These are phyloP conservation scores for Saturnia pavonia DNA, from an alignment of 2,888 invertebrate species.

Conservation along the genomic window DNA sequence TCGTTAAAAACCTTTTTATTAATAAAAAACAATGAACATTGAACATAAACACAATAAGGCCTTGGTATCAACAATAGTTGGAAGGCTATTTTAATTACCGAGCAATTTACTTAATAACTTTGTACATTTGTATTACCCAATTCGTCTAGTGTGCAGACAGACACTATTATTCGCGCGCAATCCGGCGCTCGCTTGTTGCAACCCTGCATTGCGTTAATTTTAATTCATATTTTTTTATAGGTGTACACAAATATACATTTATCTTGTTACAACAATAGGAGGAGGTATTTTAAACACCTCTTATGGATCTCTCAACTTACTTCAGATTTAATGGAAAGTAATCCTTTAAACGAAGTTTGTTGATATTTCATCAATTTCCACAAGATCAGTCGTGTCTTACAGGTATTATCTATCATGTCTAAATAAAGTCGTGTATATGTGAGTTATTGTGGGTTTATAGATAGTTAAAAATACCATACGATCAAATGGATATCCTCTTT, in stretches of 20 bases:
- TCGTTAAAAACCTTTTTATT: background rate
- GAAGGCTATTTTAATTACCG: conserved; percentile 36
- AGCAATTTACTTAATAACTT: conserved; percentile 35
- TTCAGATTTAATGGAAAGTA: no score
- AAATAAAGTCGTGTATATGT: no score
- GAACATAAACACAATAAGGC: conserved; percentile 3
- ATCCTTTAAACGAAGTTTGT: no score
- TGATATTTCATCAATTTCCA: background rate
- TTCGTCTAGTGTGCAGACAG: conserved; percentile 31
- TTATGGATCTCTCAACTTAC: no score
- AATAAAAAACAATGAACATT: background rate
- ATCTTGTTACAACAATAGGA: background rate
- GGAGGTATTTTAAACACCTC: no score
- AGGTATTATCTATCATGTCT: no score
- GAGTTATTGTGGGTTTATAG: no score
- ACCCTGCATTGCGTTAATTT: conserved; percentile 15
- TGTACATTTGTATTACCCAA: conserved; percentile 33
- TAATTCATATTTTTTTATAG: conserved; percentile 16
- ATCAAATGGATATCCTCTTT: no score
- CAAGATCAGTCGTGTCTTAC: background rate
- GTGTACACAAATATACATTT: background rate
- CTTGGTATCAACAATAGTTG: conserved; percentile 18
- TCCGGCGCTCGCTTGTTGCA: conserved; percentile 30
- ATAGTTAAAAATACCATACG: no score
- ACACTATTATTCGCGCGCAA: conserved; percentile 29